Base-by-base conservation (phyloP, 2,113 vertebrate genomes). In the Xyrauchen texanus region DNA sequence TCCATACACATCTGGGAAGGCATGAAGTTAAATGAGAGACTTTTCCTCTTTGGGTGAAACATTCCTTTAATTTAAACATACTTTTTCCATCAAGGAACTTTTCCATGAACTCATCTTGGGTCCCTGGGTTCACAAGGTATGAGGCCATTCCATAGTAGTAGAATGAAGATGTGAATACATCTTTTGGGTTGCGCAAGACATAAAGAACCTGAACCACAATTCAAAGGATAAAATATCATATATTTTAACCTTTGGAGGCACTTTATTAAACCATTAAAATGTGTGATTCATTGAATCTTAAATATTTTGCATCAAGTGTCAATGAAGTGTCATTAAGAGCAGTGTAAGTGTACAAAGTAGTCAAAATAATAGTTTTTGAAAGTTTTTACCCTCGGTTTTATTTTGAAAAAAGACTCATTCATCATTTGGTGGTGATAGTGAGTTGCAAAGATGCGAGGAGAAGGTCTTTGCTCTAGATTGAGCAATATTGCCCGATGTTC, bases 1-100 rank as follows among this genome's bases (percentile, higher is more conserved):
- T 8, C 7, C 8, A 49, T 49, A 7, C 6, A 6, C 47, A 49
- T 0, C 8, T 6, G 2, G 8, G 47, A 8, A 7, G 47, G 2
- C 47, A 49, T 8, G 8, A 49, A 7, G 47, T 49, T 49, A 6
- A 7, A 49, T 49, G 4, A 8, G 47, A 49, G 6, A 49, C 2
- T 49, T 8, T 34, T 34, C 21, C 21, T 34, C 21, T 34, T 34
- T 34, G 21, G 3, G 21, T 34, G 8, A 49, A 49, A 49, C 47
- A 49, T 49, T 49, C 47, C 47, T 49, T 49, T 49, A 49, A 6
- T 49, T 34, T 58, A 3, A 6, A 12, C 13, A 53, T 65, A 93
- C 92, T 85, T 85, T 88, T 79, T 83, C 92, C 93, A 15, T 90
- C 69, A 0, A 94, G 85, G 69, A 93, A 93, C 81, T 88, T 91